Evolutionary conservation across 2,797 vertebrate species (phyloP).

Genomic region (Neosalanx taihuensis): DNA sequence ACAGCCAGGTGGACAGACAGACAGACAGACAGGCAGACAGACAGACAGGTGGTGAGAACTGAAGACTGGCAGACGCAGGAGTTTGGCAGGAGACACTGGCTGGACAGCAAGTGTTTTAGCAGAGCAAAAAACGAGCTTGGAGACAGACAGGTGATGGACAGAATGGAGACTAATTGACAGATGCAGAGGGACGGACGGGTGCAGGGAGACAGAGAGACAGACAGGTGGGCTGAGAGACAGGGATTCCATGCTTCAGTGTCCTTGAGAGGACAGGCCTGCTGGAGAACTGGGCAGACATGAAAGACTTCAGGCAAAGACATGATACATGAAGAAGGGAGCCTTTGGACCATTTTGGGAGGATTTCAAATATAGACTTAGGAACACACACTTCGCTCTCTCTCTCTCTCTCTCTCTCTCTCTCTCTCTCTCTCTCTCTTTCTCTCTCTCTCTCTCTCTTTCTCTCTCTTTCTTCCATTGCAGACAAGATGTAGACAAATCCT

Average conservation of each 20-base stretch:
- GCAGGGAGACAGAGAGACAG: background rate
- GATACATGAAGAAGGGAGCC: too few species aligned
- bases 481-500: background rate
- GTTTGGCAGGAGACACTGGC: background rate
- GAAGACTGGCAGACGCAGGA: too few species aligned
- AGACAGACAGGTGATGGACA: background rate
- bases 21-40: background rate
- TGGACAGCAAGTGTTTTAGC: background rate
- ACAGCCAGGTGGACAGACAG: background rate
- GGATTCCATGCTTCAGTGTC: too few species aligned
- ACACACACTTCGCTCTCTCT: background rate
- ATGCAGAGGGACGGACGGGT: conserved; percentile 1
- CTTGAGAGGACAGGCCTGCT: too few species aligned
- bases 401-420: background rate
- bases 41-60: too few species aligned
- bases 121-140: background rate
- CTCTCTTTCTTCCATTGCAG: background rate
- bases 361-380: background rate
- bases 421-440: background rate
- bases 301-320: too few species aligned
- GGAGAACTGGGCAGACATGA: too few species aligned
- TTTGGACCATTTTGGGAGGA: too few species aligned
- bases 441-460: background rate
- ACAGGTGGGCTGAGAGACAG: background rate
- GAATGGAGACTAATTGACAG: background rate